Evolutionary conservation across 2,888 invertebrate genomes (phyloP), one percentile per base, ranked within the genome.

Genomic region (Hetaerina titia): DNA sequence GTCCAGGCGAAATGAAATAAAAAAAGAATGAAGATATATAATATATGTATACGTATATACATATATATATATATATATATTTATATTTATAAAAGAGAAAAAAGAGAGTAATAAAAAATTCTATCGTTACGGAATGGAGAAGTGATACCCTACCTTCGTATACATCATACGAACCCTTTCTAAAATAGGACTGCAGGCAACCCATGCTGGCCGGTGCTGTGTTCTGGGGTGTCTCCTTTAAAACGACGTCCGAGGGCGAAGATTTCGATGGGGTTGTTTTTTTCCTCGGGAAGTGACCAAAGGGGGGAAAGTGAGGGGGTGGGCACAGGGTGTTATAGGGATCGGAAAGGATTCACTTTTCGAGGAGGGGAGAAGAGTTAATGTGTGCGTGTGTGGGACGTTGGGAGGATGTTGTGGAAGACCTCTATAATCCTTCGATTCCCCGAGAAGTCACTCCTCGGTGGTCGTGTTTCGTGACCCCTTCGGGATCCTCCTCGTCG

Each of bases 111-210:
- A 56, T 11, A 94, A 90, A 64, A 90, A 95, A 95, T 63, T 89
- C 25, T 60, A 90, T 90, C 58, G 9, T 60, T 60, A 94, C 57
- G 60, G n/a, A 94, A 69, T 69, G 74, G 87, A 89, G n/a, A 81
- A 95, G 69, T 94, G 92, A 95, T 94, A 95, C 95, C 94, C 95
- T 95, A 95, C 95, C 95, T 95, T 95, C 95, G 95, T 95, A 95
- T 81, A 95, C 95, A 94, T 95, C 95, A 95, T 96, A 95, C 95
- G 95, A 95, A 95, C 95, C 95, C 95, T 95, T 95, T 95, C 95
- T 95, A 95, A 95, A 95, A 95, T 96, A 95, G 89, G 95, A 95
- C 95, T 95, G 95, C 87, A 96, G 95, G 95, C 96, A 95, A 95
- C 95, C 96, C 95, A 95, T 95, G 95, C 87, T 94, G 95, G 57